Base-by-base conservation (phyloP, 2,888 invertebrate genomes). In the Anorthoa munda region DNA sequence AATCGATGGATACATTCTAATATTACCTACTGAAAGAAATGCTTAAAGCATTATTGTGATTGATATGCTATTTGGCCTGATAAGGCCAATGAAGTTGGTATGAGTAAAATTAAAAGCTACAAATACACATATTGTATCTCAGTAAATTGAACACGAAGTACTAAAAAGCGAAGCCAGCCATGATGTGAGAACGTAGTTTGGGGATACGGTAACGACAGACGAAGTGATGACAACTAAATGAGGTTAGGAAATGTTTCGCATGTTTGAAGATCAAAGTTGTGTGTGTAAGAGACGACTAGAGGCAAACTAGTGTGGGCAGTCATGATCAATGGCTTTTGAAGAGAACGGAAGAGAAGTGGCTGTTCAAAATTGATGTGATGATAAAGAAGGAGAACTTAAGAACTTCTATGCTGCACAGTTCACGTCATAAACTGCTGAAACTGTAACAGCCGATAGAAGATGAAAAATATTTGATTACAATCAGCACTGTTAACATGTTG, bases 181-280 rank as follows among this genome's bases (percentile, higher is more conserved):
- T 79, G 79, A 82, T 31, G 63, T 78, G 55, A 71, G 51, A 12
- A 15, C 9, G 5, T 13, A 64, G 21, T 72, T 72, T 66, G n/a
- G 17, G 15, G 12, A 50, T 72, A 65, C 71, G 64, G 50, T 64
- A 66, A 73, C 26, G 77, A 85, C 73, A 77, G 69, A 87, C 61
- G 66, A 56, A 56, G 78, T 63, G 87, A 64, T 53, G 87, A 86
- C 59, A 80, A 59, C 55, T 55, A 68, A 69, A 79, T 72, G 72
- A 79, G 60, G 17, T 64, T 66, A 64, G n/a, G 60, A 76, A 55
- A 74, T 75, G 59, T 78, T 65, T 39, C 45, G 31, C 63, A 51
- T 39, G 56, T 66, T 67, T 67, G 56, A 77, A 84, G 84, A 86
- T 86, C 84, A 87, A 87, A 83, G 86, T 68, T 73, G 72, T 21